Base-by-base conservation (phyloP, 2,113 vertebrate species). In the Coregonus clupeaformis region DNA sequence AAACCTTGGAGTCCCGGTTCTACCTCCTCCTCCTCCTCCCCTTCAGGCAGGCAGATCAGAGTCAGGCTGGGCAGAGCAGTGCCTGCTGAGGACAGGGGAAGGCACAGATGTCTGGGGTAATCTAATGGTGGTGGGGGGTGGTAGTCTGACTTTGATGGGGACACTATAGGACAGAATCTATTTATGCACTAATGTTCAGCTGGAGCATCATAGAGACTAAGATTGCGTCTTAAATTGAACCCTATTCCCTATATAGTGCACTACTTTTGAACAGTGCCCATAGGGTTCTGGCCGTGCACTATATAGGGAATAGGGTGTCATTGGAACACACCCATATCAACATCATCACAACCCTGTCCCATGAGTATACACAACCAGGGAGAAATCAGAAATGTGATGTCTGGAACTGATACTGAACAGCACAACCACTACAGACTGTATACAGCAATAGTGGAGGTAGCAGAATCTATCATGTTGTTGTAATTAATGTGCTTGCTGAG, bases 91-190 rank as follows among this genome's bases (percentile, higher is more conserved):
- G 74, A 11, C 14, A 4, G 14, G 74, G 45, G 82, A 83, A 80
- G 83, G 80, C 84, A 85, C 90, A 88, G 88, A 90, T 91, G 89
- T 88, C 88, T 64, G n/a, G 83, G 76, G 52, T 78, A 82, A 88
- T 89, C 74, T 68, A 87, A 86, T 82, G 78, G 77, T 86, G 59
- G 20, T 60, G 82, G 86, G 85, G 79, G 86, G 85, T 13, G 32
- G 69, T 69, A 79, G 79, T 85, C 74, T 71, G 69, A 80, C 84
- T 12, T 74, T 68, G 84, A 88, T 65, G 70, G 14, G 32, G 22
- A 30, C 75, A 71, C 68, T n/a, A 14, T 63, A 24, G 30, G 60
- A 78, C 3, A 24, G 22, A 47, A 78, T 2, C 16, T n/a, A 36
- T 14, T 65, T 64, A 68, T 16, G 9, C 13, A 25, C 47, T 14